Conservation (phyloP, 2,797 vertebrate genomes). For the Gadopsis bispinosus region DNA sequence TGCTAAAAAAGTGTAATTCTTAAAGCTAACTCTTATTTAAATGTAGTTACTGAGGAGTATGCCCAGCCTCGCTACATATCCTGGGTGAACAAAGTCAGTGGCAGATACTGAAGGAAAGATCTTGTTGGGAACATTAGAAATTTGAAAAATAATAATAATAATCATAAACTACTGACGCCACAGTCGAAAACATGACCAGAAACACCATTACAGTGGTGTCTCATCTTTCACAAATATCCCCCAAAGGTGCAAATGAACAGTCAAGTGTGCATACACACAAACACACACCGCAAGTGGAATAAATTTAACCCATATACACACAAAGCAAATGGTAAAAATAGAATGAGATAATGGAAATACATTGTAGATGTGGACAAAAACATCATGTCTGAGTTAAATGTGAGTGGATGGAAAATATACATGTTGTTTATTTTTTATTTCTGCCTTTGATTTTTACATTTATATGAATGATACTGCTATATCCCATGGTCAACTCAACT, state of each 20-base stretch:
- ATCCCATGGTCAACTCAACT: neutral
- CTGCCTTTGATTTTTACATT: neutral
- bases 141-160: conserved; percentile 8
- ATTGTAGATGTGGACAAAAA: neutral
- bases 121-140: conserved; percentile 6
- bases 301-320: neutral
- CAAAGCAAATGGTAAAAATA: neutral
- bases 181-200: conserved; percentile 14
- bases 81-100: neutral
- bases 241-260: conserved; percentile 15
- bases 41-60: neutral
- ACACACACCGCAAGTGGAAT: neutral
- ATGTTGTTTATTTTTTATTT: neutral
- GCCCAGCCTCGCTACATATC: neutral
- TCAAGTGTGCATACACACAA: neutral
- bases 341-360: neutral
- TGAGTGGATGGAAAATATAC: neutral
- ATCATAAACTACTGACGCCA: neutral
- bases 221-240: conserved; percentile 33
- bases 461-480: neutral
- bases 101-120: conserved; percentile 4
- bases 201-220: conserved; percentile 14
- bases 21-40: neutral
- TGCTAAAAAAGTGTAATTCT: neutral
- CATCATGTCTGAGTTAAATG: neutral